A percentile compares a stretch with the other conserved stretches of the same genome.
phyloP scores from a whole-genome alignment of 2,888 invertebrate species.

The Troides oblongomaculatus region DNA sequence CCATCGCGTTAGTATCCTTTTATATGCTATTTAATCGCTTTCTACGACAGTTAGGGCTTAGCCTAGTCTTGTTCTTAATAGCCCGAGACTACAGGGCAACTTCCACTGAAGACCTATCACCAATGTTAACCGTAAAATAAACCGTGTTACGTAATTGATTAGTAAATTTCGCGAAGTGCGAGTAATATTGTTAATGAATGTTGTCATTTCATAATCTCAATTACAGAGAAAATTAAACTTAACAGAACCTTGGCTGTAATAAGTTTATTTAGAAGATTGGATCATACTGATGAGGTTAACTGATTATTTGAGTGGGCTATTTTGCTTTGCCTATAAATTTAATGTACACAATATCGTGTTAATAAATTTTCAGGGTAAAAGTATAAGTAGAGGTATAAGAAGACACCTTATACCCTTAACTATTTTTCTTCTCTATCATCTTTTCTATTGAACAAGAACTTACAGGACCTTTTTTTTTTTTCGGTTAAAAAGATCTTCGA shows the following conservation, averaged over 20 bases:
- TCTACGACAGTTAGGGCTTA: no score
- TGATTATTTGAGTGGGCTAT: not conserved
- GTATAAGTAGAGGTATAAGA: no score
- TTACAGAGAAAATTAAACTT: not conserved
- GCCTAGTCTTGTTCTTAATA: no score
- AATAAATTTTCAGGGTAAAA: not conserved
- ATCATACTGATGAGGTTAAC: not conserved
- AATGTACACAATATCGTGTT: not conserved
- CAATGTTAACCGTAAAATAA: not conserved
- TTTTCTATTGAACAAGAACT: no score
- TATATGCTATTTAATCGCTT: no score
- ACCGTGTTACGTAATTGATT: not conserved
- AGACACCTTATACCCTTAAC: no score
- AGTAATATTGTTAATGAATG: slow-evolving; percentile 4
- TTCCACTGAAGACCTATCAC: no score
- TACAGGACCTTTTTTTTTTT: no score
- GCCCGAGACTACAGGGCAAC: no score
- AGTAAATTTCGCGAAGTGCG: slow-evolving; percentile 2
- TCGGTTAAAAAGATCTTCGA: no score
- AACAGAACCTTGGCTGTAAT: not conserved
- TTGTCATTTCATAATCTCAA: slow-evolving; percentile 5
- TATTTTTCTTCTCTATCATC: no score
- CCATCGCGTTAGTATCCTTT: no score
- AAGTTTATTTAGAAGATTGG: not conserved
- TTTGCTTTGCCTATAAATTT: not conserved